Conservation (phyloP, 2,888 invertebrate genomes). For the Agrochola lota region DNA sequence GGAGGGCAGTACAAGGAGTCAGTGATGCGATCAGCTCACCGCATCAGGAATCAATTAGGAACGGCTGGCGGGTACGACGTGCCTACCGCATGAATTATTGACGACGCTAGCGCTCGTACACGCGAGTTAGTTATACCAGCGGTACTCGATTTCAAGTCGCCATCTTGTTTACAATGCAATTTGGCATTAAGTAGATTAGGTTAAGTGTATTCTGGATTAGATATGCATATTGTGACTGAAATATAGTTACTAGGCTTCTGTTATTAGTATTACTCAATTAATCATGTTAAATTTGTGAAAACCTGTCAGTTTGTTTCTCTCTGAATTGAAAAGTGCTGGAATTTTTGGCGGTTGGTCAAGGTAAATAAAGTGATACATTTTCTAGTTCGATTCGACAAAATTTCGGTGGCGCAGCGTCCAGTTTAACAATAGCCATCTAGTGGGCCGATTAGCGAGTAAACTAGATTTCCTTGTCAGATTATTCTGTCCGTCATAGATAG, state of each 20-base stretch:
- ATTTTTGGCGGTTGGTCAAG: neutral
- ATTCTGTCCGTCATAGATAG: conserved; percentile 82
- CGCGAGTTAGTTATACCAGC: conserved; percentile 74
- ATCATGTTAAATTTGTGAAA: neutral
- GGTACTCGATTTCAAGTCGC: conserved; percentile 77
- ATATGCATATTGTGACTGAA: conserved; percentile 42
- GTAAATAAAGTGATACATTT: conserved; percentile 45
- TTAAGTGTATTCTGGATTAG: conserved; percentile 45
- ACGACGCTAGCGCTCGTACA: conserved; percentile 80
- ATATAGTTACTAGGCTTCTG: conserved; percentile 20
- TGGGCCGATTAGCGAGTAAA: conserved; percentile 83
- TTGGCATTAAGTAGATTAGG: conserved; percentile 62
- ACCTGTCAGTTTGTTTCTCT: neutral
- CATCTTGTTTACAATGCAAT: conserved; percentile 65
- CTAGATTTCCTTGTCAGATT: conserved; percentile 86
- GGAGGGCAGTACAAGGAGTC: conserved; percentile 86
- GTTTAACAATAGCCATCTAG: conserved; percentile 77
- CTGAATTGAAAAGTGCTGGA: neutral
- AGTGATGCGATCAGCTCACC: conserved; percentile 88
- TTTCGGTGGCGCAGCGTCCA: conserved; percentile 68
- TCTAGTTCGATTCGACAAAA: conserved; percentile 68
- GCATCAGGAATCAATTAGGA: conserved; percentile 90
- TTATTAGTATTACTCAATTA: conserved; percentile 16
- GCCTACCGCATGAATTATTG: conserved; percentile 90
- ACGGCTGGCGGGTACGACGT: conserved; percentile 87